Evolutionary conservation across 1,140 invertebrate species (phyloP).

Genomic region (Spodoptera frugiperda): DNA sequence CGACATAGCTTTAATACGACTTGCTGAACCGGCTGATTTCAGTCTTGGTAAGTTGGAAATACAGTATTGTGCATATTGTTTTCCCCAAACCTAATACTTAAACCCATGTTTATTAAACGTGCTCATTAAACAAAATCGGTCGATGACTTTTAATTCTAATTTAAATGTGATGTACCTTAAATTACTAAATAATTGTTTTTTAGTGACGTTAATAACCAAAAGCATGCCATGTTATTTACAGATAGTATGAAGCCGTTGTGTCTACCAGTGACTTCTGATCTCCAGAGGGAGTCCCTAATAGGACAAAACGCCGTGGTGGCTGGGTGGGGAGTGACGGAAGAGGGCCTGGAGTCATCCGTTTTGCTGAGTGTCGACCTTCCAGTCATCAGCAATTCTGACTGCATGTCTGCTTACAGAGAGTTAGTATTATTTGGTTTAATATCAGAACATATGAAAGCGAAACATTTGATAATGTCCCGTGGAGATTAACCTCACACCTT

Average conservation of each 20-base stretch:
- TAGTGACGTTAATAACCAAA: background rate
- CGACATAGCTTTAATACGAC: conserved; percentile 89
- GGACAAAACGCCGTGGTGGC: conserved; percentile 80
- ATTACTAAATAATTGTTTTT: too few relatives aligned
- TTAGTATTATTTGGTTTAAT: conserved; percentile 44
- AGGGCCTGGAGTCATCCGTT: conserved; percentile 77
- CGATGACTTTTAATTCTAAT: too few relatives aligned
- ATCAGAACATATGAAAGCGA: too few relatives aligned
- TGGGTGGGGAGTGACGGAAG: conserved; percentile 88
- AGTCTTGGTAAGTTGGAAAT: conserved; percentile 65
- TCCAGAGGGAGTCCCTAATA: conserved; percentile 62
- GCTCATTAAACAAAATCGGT: too few relatives aligned
- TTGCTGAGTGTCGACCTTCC: conserved; percentile 86
- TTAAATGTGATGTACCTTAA: too few relatives aligned
- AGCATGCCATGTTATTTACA: conserved; percentile 46
- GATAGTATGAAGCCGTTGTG: conserved; percentile 86
- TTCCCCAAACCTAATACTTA: conserved; percentile 7
- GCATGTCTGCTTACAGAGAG: conserved; percentile 77
- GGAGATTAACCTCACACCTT: too few relatives aligned
- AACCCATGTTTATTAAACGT: too few relatives aligned
- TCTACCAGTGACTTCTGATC: conserved; percentile 82
- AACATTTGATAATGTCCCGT: too few relatives aligned
- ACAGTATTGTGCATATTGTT: background rate
- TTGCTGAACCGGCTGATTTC: conserved; percentile 85
- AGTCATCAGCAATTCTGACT: conserved; percentile 77